Evolutionary conservation across 2,797 vertebrate species (phyloP).

Genomic region (Manis pentadactyla): DNA sequence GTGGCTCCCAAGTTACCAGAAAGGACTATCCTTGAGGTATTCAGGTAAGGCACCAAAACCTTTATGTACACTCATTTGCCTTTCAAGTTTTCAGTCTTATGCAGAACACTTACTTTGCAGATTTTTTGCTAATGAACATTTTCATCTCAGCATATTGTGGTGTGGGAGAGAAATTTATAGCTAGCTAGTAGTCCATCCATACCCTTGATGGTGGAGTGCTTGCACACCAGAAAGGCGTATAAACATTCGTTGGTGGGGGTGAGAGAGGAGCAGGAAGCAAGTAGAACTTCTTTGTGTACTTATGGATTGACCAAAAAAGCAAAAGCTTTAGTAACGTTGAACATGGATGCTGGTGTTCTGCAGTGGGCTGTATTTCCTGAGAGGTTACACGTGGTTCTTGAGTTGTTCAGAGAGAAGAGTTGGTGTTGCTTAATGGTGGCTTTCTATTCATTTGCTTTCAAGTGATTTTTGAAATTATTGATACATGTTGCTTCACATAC

Average conservation of each 20-base stretch:
- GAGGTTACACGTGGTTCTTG: neutral
- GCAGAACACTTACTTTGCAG: neutral
- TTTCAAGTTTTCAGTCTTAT: neutral
- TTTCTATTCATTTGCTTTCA: neutral
- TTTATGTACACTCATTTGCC: neutral
- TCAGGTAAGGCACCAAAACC: slow-evolving; percentile 83
- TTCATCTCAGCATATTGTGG: neutral
- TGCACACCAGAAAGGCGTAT: neutral
- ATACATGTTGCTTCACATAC: rapidly evolving
- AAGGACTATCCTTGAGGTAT: slow-evolving; percentile 86
- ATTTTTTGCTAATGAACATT: neutral
- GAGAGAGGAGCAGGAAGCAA: neutral
- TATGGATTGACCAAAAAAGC: neutral
- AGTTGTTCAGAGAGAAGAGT: neutral
- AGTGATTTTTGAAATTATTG: neutral
- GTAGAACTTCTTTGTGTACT: neutral
- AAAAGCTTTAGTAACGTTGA: neutral
- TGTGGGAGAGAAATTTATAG: neutral
- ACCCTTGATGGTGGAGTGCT: neutral
- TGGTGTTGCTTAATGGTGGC: rapidly evolving
- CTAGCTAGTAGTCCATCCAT: neutral
- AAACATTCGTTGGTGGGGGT: neutral
- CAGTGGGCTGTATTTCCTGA: neutral
- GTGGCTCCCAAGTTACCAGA: slow-evolving; percentile 85
- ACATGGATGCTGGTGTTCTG: neutral